Evolutionary conservation across 1,140 invertebrate species (phyloP).

Genomic region (Bemisia tabaci): DNA sequence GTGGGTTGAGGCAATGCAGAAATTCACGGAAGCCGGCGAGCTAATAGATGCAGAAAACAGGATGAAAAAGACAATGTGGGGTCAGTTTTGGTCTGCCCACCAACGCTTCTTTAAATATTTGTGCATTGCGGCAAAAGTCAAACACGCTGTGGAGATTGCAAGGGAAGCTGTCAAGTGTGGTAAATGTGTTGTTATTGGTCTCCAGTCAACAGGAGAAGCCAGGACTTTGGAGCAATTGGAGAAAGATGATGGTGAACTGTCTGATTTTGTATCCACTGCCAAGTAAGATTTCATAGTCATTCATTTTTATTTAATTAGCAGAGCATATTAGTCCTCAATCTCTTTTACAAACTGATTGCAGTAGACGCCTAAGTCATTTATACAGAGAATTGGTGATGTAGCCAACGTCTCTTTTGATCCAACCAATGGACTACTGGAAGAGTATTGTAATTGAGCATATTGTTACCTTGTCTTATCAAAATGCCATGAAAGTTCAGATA

Average conservation of each 20-base stretch:
- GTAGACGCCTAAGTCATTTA: no score
- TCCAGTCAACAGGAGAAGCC: slow-evolving; percentile 97
- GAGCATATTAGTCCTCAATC: no score
- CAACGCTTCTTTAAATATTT: slow-evolving; percentile 99
- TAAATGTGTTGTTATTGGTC: slow-evolving; percentile 97
- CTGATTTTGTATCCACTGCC: slow-evolving; percentile 96
- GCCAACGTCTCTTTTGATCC: no score
- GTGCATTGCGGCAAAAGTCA: slow-evolving; percentile 94
- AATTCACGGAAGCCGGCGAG: slow-evolving; percentile 88
- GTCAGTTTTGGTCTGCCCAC: slow-evolving; percentile 98
- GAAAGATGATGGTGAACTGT: slow-evolving; percentile 90
- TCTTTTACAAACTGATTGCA: no score
- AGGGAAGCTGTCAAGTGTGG: slow-evolving; percentile 88
- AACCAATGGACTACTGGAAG: no score
- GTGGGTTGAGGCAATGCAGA: slow-evolving; percentile 91
- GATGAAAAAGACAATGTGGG: slow-evolving; percentile 91
- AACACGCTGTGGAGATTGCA: slow-evolving; percentile 64
- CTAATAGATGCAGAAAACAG: slow-evolving; percentile 82
- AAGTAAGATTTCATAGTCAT: slow-evolving; percentile 48
- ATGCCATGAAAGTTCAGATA: no score
- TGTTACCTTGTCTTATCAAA: no score
- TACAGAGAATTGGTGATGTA: no score
- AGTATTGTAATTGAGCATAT: no score
- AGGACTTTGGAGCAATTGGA: slow-evolving; percentile 91
- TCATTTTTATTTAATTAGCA: no score